Conservation (phyloP, 2,888 invertebrate genomes). For the Caenorhabditis doughertyi region DNA sequence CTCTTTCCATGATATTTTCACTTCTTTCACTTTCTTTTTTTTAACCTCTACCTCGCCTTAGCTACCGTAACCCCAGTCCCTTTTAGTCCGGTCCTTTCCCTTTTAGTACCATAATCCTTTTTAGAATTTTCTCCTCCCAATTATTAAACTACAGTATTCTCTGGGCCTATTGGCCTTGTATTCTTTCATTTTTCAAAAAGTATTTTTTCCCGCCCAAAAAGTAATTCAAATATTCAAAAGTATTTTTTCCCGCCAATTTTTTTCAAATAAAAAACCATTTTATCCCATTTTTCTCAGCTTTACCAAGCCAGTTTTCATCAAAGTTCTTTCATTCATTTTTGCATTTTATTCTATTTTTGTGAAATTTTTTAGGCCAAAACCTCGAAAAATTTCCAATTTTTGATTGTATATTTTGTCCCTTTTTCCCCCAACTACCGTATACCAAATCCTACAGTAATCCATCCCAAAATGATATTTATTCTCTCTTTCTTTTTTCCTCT, state of each 20-base stretch:
- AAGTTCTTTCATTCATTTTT: slow-evolving; percentile 17
- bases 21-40: neutral
- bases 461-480: slow-evolving; percentile 8
- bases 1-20: slow-evolving; percentile 5
- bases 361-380: neutral
- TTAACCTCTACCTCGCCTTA: neutral
- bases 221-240: slow-evolving; percentile 28
- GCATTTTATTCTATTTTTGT: neutral
- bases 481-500: neutral
- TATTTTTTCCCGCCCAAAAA: slow-evolving; percentile 12
- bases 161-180: neutral
- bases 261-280: no score
- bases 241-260: slow-evolving; percentile 14
- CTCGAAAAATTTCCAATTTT: neutral
- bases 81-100: slow-evolving; percentile 35
- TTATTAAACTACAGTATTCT: slow-evolving; percentile 40
- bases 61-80: neutral
- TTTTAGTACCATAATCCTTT: neutral
- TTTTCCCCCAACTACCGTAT: neutral
- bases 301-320: slow-evolving; percentile 33
- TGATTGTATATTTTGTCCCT: slow-evolving; percentile 34
- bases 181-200: slow-evolving; percentile 20
- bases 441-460: slow-evolving; percentile 18
- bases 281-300: slow-evolving; percentile 38
- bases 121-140: slow-evolving; percentile 9